Conservation (phyloP, 2,888 invertebrate genomes). For the Bellardia pandia region DNA sequence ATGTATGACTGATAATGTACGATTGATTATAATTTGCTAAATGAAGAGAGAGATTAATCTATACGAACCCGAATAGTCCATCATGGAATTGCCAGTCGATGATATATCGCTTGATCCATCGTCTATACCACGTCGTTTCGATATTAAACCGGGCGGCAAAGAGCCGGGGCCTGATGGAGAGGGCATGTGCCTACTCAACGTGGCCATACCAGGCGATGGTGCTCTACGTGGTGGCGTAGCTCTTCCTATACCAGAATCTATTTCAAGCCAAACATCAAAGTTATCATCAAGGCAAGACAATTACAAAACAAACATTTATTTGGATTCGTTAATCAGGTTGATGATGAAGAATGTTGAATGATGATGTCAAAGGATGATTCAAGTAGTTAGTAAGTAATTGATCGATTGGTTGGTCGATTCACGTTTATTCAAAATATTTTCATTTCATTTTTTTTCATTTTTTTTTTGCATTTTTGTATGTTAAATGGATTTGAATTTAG, state of each 20-base stretch:
- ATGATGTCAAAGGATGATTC: constrained; percentile 47
- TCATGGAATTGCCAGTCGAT: constrained; percentile 91
- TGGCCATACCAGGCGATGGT: constrained; percentile 92
- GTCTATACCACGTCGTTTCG: constrained; percentile 88
- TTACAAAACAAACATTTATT: constrained; percentile 54
- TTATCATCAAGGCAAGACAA: constrained; percentile 66
- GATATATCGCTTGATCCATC: constrained; percentile 93
- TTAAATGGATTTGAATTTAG: constrained; percentile 53
- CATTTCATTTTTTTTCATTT: not conserved
- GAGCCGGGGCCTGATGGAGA: constrained; percentile 94
- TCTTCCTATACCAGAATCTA: constrained; percentile 94
- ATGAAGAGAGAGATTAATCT: constrained; percentile 50
- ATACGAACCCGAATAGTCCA: constrained; percentile 92
- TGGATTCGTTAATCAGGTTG: constrained; percentile 45
- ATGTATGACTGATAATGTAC: not conserved
- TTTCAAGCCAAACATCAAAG: constrained; percentile 85
- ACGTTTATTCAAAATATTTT: constrained; percentile 30
- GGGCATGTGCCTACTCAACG: constrained; percentile 89
- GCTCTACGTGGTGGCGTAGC: constrained; percentile 94
- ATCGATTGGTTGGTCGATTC: not conserved
- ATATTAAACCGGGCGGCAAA: constrained; percentile 90
- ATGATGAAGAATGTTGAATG: constrained; percentile 37
- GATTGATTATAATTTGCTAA: constrained; percentile 30
- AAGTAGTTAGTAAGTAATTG: constrained; percentile 1
- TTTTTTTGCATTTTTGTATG: constrained; percentile 28